Base-by-base conservation (phyloP, 92 coral and sea anemone species). In the Epizoanthus rinbou region DNA sequence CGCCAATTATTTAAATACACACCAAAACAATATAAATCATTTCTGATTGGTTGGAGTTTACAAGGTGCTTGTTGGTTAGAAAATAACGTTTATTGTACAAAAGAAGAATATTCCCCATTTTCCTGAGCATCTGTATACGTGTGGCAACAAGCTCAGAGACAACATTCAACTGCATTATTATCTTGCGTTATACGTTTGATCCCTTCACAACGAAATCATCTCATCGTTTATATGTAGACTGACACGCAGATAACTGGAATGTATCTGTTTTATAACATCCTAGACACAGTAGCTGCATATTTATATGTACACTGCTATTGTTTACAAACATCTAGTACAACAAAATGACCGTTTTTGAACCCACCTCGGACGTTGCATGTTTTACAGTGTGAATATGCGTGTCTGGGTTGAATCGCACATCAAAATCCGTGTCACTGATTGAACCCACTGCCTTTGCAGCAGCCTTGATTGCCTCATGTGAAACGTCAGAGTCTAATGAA, bases 351-450 rank as follows among this genome's bases (percentile, higher is more conserved):
- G 31, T 7, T 19, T 31, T 16, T 7, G 16, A 81, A 7, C 45
- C 21, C 86, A 94, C 99, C 98, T 97, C 99, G 21, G 93, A 97
- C 0, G 93, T 73, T 16, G 93, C 97, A 83, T 94, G 99, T 70
- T 85, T 94, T 56, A 86, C 94, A 6, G 91, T 98, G 31, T 91
- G 92, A 41, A 94, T 91, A 68, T 90, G 86, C 9, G 92, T 84
- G 65, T 97, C 99, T 11, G 99, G 98, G 74, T 97, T 97, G 88
- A 97, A 97, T 81, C 98, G 88, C 17, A 97, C 90, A 64, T 97
- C 99, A 91, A 91, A 97, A 84, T 97, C 98, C 85, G 93, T 85
- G 54, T 97, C 99, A 71, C 90, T 90, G 16, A 94, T 84, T 47
- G 99, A 97, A 6, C 98, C 97, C 43, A 94, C 97, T 39, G 98